Evolutionary conservation across 2,113 vertebrate species (phyloP).

Genomic region (Elaphurus davidianus): DNA sequence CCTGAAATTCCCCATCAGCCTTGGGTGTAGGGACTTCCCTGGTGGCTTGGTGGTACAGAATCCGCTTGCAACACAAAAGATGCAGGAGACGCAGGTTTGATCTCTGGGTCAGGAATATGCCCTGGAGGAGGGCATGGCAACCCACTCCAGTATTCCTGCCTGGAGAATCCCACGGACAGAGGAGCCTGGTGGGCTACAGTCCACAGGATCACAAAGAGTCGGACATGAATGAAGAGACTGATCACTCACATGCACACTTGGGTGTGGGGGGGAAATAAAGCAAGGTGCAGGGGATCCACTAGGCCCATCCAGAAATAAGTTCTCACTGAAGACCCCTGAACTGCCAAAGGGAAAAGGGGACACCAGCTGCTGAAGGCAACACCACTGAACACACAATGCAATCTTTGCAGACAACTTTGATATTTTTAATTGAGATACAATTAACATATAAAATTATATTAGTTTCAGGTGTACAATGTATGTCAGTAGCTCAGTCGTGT

Average conservation of each 20-base stretch:
- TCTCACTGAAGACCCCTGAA: neutral
- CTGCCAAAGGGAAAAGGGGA: neutral
- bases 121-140: neutral
- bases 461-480: neutral
- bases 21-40: neutral
- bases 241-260: neutral
- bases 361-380: neutral
- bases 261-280: neutral
- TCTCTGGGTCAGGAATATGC: neutral
- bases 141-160: neutral
- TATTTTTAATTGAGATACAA: neutral
- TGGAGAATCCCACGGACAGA: neutral
- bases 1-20: neutral
- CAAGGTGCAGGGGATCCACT: rapidly evolving
- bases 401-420: neutral
- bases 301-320: neutral
- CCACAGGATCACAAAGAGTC: neutral
- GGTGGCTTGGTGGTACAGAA: neutral
- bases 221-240: neutral
- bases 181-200: neutral
- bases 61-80: neutral
- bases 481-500: neutral
- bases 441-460: neutral
- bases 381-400: neutral
- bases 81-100: neutral